Base-by-base conservation (phyloP, 1,140 invertebrate species). In the Drosophila aff. region DNA sequence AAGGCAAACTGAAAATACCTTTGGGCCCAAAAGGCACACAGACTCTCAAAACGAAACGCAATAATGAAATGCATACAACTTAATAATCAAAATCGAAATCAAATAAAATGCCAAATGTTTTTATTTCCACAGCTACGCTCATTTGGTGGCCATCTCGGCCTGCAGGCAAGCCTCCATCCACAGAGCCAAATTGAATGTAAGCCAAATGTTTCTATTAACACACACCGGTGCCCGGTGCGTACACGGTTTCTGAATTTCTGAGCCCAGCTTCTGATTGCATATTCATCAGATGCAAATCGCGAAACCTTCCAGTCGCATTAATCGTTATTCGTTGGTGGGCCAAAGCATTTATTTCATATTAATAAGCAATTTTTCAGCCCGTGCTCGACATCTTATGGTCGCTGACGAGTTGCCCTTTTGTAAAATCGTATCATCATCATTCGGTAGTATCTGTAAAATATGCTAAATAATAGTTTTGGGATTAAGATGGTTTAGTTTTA, bases 21-120 rank as follows among this genome's bases (percentile, higher is more conserved):
- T 23, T 10, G 57, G 38, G 15, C 53, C 33, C 36, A 67, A 81
- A 76, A 76, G 61, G 52, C 26, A n/a, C 59, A 47, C 9, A 49
- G 33, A 36, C 26, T 47, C 43, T 26, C 33, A 62, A 55, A 61
- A 58, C 44, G 65, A 53, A 44, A 21, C 26, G 57, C 57, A 67
- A 68, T 87, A 87, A 87, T 87, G 72, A 87, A 87, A 87, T 87
- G 83, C 83, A 87, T 89, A 87, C 84, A 87, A 87, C 83, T 87
- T 81, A 87, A 89, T 87, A 87, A 87, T 79, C 84, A 69, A 77
- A 77, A 73, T 73, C 66, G 41, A 73, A 73, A 89, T 89, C 83
- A 83, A 87, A 87, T 87, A 84, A 89, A 89, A 89, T 89, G 81
- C 81, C 77, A 90, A 89, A 89, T 84, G 84, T 89, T 89, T 89